Evolutionary conservation across 2,113 vertebrate genomes (phyloP).

Genomic region (Tamias sibiricus): DNA sequence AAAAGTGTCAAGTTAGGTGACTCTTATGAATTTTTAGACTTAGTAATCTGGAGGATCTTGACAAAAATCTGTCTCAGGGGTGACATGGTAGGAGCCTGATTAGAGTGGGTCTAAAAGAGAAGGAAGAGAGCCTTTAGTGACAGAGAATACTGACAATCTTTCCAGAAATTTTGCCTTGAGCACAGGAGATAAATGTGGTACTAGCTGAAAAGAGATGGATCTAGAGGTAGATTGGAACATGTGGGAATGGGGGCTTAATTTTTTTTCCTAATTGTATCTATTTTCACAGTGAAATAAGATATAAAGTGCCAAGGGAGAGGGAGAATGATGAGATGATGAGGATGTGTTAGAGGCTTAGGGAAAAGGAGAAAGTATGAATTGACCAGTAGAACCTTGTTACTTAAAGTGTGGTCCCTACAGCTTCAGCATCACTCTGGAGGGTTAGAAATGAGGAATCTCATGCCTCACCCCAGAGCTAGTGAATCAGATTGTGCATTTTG

Average conservation of each 20-base stretch:
- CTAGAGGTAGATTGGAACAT: background rate
- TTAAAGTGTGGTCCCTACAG: background rate
- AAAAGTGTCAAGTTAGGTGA: no score
- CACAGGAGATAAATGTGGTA: background rate
- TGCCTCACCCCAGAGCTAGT: background rate
- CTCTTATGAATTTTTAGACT: background rate
- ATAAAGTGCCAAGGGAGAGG: background rate
- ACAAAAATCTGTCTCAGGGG: background rate
- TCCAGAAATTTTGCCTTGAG: background rate
- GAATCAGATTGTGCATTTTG: background rate
- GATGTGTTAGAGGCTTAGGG: background rate
- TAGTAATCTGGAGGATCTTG: background rate
- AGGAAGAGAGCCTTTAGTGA: background rate
- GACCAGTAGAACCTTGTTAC: background rate
- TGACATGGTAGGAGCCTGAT: fast-evolving
- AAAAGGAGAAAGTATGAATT: background rate
- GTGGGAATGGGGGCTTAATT: background rate
- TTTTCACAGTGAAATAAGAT: conserved; percentile 1
- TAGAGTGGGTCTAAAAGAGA: background rate
- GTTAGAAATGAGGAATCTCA: background rate
- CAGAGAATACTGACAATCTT: background rate
- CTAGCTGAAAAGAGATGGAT: background rate
- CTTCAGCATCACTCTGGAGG: background rate
- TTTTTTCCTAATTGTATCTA: background rate
- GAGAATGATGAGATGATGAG: background rate